Percentiles rank a stretch among this genome's conserved stretches.
Conservation (phyloP, 2,888 invertebrate species). For the Arge pagana region DNA sequence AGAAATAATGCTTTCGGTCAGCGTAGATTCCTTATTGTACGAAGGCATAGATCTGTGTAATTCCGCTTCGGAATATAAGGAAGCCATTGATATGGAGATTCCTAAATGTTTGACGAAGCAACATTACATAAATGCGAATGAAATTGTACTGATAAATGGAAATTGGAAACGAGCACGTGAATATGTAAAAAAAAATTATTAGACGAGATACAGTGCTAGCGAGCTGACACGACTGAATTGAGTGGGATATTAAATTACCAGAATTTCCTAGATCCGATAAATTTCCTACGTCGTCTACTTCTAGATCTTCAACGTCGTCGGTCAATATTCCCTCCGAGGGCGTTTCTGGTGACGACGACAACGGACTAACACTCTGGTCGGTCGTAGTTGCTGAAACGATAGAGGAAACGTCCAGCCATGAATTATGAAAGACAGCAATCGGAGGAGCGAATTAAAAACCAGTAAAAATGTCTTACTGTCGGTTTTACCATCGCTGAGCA, state of each 20-base stretch:
- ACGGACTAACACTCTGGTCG: constrained; percentile 62
- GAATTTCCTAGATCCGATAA: constrained; percentile 54
- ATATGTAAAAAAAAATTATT: too few relatives aligned
- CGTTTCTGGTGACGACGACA: constrained; percentile 60
- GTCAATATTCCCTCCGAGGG: constrained; percentile 60
- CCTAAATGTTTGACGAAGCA: constrained; percentile 46
- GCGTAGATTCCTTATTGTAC: constrained; percentile 56
- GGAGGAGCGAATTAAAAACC: too few relatives aligned
- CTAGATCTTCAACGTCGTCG: constrained; percentile 62
- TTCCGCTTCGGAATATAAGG: constrained; percentile 66
- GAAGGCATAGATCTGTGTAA: constrained; percentile 51
- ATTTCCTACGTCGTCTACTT: constrained; percentile 60
- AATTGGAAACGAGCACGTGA: not conserved
- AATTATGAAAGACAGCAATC: too few relatives aligned
- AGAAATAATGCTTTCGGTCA: constrained; percentile 62
- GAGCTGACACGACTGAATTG: not conserved
- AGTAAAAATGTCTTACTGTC: constrained; percentile 62
- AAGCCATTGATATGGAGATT: constrained; percentile 68
- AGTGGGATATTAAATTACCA: constrained; percentile 30
- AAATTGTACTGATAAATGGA: not conserved
- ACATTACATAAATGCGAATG: constrained; percentile 4
- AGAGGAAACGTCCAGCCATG: too few relatives aligned
- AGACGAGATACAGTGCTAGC: too few relatives aligned
- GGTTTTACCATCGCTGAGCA: constrained; percentile 59
- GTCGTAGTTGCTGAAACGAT: constrained; percentile 59